Conservation (phyloP, 1,140 invertebrate genomes). For the Zaprionus lachaisei region DNA sequence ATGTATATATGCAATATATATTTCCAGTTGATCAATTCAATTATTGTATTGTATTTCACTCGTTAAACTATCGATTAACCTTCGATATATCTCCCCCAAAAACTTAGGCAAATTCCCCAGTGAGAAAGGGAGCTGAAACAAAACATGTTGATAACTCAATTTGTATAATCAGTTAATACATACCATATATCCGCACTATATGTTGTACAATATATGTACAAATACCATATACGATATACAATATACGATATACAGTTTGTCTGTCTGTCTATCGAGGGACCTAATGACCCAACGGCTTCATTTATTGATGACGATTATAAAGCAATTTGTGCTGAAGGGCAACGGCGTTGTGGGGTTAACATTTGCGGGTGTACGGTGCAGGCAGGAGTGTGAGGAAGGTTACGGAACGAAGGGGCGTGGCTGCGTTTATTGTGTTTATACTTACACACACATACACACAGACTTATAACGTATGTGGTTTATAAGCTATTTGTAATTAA, state of each 20-base stretch:
- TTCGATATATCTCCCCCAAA: background rate
- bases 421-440: background rate
- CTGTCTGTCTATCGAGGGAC: slow-evolving; percentile 3
- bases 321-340: slow-evolving; percentile 75
- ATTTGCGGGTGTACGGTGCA: no score
- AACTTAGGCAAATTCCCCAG: slow-evolving; percentile 15
- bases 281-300: slow-evolving; percentile 71
- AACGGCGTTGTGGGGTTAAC: background rate
- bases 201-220: background rate
- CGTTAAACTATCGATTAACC: background rate
- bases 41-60: background rate
- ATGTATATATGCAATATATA: background rate
- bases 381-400: background rate
- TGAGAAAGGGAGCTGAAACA: background rate
- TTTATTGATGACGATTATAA: slow-evolving; percentile 83
- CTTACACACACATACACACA: background rate
- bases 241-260: background rate
- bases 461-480: background rate
- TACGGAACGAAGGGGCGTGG: slow-evolving; percentile 1
- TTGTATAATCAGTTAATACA: slow-evolving; percentile 54
- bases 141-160: slow-evolving; percentile 53
- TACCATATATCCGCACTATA: background rate
- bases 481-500: slow-evolving; percentile 60
- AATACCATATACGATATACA: background rate
- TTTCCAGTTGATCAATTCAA: background rate